Evolutionary conservation across 1,140 invertebrate species (phyloP).

Genomic region (Eulimnadia texana): DNA sequence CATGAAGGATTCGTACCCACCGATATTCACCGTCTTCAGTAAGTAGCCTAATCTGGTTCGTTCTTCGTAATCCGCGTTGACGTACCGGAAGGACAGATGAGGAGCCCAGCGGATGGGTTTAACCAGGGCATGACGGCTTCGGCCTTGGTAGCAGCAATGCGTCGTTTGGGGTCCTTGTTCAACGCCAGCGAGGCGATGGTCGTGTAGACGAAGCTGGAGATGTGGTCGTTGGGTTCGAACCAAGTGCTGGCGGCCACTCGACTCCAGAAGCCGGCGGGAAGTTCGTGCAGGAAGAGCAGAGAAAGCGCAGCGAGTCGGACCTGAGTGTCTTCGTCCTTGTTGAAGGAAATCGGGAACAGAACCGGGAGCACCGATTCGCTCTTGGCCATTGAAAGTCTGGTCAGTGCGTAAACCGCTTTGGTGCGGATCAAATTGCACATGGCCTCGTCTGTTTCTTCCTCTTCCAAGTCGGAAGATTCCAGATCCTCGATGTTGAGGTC

Average conservation of each 20-base stretch:
- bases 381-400: slow-evolving; percentile 16
- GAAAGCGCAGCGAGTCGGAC: slow-evolving; percentile 21
- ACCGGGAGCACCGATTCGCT: slow-evolving; percentile 20
- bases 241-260: slow-evolving; percentile 21
- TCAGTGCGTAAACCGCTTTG: slow-evolving; percentile 20
- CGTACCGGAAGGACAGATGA: neutral
- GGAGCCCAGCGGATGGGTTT: slow-evolving; percentile 9
- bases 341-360: slow-evolving; percentile 20
- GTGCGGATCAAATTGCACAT: slow-evolving; percentile 14
- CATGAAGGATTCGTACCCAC: slow-evolving; percentile 9
- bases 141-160: slow-evolving; percentile 2
- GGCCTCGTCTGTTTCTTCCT: slow-evolving; percentile 7
- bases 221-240: slow-evolving; percentile 19
- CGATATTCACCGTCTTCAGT: slow-evolving; percentile 2
- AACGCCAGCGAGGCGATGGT: slow-evolving; percentile 15
- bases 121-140: slow-evolving; percentile 8
- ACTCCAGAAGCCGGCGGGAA: slow-evolving; percentile 20
- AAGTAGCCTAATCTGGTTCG: slow-evolving; percentile 11
- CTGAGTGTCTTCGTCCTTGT: slow-evolving; percentile 21
- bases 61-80: slow-evolving; percentile 12
- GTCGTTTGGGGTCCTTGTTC: slow-evolving; percentile 11
- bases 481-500: neutral
- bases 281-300: slow-evolving; percentile 19
- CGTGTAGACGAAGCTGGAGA: slow-evolving; percentile 20
- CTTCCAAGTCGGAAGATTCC: neutral